Base-by-base conservation (phyloP, 2,888 invertebrate species). In the Stramonita haemastoma region DNA sequence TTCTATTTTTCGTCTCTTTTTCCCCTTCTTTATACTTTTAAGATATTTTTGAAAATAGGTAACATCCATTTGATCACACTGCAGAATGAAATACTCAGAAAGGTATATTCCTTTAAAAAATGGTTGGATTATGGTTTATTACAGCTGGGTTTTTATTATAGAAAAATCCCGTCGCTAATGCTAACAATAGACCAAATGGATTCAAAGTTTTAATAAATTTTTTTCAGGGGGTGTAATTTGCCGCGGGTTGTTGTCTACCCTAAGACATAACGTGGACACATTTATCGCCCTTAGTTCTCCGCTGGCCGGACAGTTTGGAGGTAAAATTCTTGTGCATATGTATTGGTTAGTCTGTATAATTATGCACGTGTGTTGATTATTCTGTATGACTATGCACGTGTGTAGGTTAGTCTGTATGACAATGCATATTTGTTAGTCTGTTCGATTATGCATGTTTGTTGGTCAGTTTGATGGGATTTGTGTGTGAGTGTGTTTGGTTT, bases 231-330 rank as follows among this genome's bases (percentile, higher is more conserved):
- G 98, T 5, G 96, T 99, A 1, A 95, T 98, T 89, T 98, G 98
- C 0, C 96, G 98, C 93, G 98, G 98, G 0, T 97, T 98, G 89
- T 96, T 99, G 79, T 97, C 97, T 57, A 97, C 97, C 95, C 97
- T 97, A 0, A 97, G 98, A 93, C 98, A 98, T 93, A 98, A 98
- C 93, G 97, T 99, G 0, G 97, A 97, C 91, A 98, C 97, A 91
- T 98, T 98, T 94, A 98, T 99, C 94, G 98, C 98, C 0, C 95
- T 99, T 84, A 98, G 98, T 93, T 98, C 98, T 0, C 99, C 98
- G 0, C 98, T 98, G 96, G 98, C 98, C 83, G 99, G 99, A 0
- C 98, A 99, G 96, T 99, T 97, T 96, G 98, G 98, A 97, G 98
- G 98, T 98, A 97, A 96, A 96, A 57, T 46, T 32, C 29, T 36